Evolutionary conservation across 2,888 invertebrate genomes (phyloP).

Genomic region (Watsonalla cultraria): DNA sequence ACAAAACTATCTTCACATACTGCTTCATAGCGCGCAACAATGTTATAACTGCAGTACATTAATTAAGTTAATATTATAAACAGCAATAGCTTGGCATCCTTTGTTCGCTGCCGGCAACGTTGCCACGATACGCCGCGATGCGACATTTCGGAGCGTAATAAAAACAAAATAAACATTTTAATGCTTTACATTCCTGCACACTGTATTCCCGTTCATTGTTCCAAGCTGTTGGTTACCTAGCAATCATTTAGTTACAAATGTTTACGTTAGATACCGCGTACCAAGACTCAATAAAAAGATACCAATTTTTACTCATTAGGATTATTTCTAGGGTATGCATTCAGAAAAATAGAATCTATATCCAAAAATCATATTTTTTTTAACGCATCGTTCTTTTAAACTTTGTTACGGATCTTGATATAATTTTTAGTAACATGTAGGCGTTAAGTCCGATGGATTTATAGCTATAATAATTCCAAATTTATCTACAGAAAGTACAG

Average conservation of each 20-base stretch:
- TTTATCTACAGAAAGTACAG: too few species aligned
- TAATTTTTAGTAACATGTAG: too few species aligned
- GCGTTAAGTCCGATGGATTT: too few species aligned
- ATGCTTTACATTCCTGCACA: slow-evolving; percentile 24
- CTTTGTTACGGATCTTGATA: too few species aligned
- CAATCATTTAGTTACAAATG: slow-evolving; percentile 19
- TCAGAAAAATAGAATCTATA: too few species aligned
- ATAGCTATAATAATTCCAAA: too few species aligned
- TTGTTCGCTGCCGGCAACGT: slow-evolving; percentile 36
- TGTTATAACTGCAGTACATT: background rate
- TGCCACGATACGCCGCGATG: slow-evolving; percentile 65
- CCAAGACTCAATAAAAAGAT: too few species aligned
- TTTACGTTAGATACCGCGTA: background rate
- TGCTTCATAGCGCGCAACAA: background rate
- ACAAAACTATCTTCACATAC: background rate
- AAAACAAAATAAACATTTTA: slow-evolving; percentile 48
- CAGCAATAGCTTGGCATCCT: slow-evolving; percentile 22
- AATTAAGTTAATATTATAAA: slow-evolving; percentile 9
- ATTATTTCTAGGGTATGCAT: too few species aligned
- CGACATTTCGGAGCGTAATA: slow-evolving; percentile 55
- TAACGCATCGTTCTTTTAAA: too few species aligned
- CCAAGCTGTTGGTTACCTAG: slow-evolving; percentile 41
- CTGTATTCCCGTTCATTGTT: slow-evolving; percentile 22
- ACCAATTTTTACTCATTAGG: too few species aligned
- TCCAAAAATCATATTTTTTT: too few species aligned